Conservation (phyloP, 2,113 vertebrate species). For the Todiramphus chloris region DNA sequence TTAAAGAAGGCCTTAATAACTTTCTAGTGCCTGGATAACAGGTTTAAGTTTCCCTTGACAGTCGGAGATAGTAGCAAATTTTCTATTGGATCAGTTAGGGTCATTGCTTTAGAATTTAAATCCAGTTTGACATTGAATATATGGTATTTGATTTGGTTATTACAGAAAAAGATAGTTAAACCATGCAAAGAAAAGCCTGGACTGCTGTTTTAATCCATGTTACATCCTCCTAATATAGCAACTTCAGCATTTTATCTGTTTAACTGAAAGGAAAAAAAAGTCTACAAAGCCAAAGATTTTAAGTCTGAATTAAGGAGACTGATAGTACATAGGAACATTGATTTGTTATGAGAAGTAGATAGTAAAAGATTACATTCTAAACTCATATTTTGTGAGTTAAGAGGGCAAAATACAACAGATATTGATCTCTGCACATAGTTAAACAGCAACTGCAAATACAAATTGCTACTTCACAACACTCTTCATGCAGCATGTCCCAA, state of each 20-base stretch:
- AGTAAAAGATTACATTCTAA: conserved; percentile 16
- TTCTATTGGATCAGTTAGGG: neutral
- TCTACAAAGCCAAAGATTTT: neutral
- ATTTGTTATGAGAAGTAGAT: conserved; percentile 18
- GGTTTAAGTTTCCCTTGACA: neutral
- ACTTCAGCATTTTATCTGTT: neutral
- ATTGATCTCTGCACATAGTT: neutral
- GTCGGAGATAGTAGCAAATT: neutral
- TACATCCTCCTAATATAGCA: neutral
- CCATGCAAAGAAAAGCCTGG: neutral
- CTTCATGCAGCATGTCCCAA: neutral
- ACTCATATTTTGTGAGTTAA: conserved; percentile 11
- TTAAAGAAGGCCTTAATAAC: neutral
- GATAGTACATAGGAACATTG: conserved; percentile 6
- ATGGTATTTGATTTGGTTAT: neutral
- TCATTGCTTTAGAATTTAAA: neutral
- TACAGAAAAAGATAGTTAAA: neutral
- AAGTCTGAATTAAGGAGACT: conserved; percentile 15
- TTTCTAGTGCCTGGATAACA: conserved; percentile 43
- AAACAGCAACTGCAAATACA: conserved; percentile 4
- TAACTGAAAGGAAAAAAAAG: neutral
- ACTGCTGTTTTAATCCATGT: neutral
- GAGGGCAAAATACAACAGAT: neutral
- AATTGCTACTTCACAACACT: neutral
- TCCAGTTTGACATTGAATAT: neutral